Percentiles rank a stretch among this genome's conserved stretches.
Conservation (phyloP, 2,113 vertebrate genomes). For the Tor tambroides region DNA sequence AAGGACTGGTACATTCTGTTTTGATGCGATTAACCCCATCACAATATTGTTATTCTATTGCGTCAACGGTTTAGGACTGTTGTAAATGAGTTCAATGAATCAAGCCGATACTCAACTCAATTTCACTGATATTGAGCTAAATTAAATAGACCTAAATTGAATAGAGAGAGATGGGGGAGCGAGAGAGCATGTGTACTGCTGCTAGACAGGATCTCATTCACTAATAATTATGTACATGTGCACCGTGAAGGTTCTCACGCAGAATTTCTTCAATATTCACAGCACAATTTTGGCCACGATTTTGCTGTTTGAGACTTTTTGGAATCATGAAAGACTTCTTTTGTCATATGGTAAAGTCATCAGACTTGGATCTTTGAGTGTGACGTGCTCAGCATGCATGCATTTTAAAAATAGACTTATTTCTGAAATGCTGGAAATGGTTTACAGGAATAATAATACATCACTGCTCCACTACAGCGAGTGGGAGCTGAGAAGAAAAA, state of each 20-base stretch:
- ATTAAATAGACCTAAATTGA: constrained; percentile 36
- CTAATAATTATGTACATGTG: not conserved
- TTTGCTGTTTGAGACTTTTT: not conserved
- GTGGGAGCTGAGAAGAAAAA: no score
- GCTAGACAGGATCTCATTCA: not conserved
- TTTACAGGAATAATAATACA: not conserved
- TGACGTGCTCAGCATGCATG: not conserved
- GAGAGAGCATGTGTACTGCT: not conserved
- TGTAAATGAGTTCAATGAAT: constrained; percentile 44
- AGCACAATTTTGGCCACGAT: not conserved
- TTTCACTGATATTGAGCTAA: constrained; percentile 19
- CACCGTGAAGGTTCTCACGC: not conserved
- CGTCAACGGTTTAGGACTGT: constrained; percentile 2
- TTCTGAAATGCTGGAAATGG: not conserved
- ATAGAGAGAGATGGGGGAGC: not conserved
- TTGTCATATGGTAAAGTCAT: not conserved
- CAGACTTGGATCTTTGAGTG: not conserved
- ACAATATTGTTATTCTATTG: constrained; percentile 24
- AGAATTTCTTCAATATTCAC: not conserved
- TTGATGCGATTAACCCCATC: constrained; percentile 26
- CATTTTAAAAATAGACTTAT: not conserved
- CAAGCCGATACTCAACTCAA: constrained; percentile 26
- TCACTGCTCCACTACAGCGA: no score
- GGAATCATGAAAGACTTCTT: not conserved
- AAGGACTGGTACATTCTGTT: constrained; percentile 30